These are phyloP conservation scores for Rhagonycha fulva DNA, from an alignment of 2,888 invertebrate species.

Conservation along the genomic window DNA sequence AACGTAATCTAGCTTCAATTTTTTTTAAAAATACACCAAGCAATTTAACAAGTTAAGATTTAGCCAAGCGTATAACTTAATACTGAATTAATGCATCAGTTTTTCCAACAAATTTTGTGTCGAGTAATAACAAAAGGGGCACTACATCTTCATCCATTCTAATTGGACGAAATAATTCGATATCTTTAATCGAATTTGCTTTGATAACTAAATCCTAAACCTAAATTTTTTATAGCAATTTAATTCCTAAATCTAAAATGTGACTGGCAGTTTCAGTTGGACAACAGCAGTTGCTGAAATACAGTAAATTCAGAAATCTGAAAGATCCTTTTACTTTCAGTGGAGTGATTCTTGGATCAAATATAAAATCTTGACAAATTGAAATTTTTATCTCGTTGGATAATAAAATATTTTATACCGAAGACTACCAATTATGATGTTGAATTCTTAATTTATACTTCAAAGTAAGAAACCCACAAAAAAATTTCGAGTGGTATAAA, in stretches of 20 bases:
- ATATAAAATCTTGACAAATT: neutral
- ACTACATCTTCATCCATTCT: no score
- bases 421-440: neutral
- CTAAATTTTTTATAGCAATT: neutral
- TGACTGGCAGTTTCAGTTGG: neutral
- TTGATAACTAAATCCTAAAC: neutral
- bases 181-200: neutral
- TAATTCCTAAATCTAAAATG: neutral
- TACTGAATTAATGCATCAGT: neutral
- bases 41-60: constrained; percentile 22
- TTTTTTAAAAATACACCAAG: constrained; percentile 19
- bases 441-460: neutral
- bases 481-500: neutral
- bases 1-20: constrained; percentile 22
- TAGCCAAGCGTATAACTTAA: constrained; percentile 1
- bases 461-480: neutral
- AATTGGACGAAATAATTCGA: no score
- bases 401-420: neutral
- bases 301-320: neutral
- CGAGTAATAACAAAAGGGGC: no score
- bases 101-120: no score
- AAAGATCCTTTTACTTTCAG: neutral
- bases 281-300: neutral
- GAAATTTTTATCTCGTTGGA: neutral
- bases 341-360: neutral